phyloP scores from a whole-genome alignment of 2,888 invertebrate genomes.

The Crepidodera aurea region DNA sequence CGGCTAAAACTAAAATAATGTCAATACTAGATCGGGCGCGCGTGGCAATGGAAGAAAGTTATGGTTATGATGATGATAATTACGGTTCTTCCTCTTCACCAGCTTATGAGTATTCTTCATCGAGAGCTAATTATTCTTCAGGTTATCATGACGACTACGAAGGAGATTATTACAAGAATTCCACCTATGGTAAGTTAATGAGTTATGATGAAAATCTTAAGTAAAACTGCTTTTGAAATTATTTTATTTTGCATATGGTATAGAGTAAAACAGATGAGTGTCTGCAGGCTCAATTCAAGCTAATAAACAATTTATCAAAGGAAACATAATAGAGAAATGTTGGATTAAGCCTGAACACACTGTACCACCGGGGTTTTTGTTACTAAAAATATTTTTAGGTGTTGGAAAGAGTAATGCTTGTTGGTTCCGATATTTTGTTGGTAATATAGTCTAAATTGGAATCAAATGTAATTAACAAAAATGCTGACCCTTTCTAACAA shows the following conservation, averaged over 20 bases:
- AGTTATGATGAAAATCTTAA: not conserved
- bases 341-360: no score
- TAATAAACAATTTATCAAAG: no score
- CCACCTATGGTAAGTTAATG: constrained; percentile 48
- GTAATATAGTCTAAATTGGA: no score
- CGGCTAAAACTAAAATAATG: constrained; percentile 81
- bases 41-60: constrained; percentile 82
- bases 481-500: no score
- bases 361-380: no score
- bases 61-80: constrained; percentile 67
- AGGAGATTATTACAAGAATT: constrained; percentile 63
- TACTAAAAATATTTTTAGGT: no score
- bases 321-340: no score
- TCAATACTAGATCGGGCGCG: constrained; percentile 85
- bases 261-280: not conserved
- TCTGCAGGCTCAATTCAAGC: no score
- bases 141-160: constrained; percentile 61
- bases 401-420: no score
- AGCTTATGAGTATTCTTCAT: constrained; percentile 50
- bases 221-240: not conserved
- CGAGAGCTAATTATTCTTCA: constrained; percentile 52
- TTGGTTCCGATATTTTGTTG: no score
- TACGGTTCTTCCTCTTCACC: constrained; percentile 51
- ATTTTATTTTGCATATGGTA: not conserved
- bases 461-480: no score